Evolutionary conservation across 2,797 vertebrate species (phyloP), one percentile per base, ranked within the genome.

Genomic region (Crocidura indochinensis): DNA sequence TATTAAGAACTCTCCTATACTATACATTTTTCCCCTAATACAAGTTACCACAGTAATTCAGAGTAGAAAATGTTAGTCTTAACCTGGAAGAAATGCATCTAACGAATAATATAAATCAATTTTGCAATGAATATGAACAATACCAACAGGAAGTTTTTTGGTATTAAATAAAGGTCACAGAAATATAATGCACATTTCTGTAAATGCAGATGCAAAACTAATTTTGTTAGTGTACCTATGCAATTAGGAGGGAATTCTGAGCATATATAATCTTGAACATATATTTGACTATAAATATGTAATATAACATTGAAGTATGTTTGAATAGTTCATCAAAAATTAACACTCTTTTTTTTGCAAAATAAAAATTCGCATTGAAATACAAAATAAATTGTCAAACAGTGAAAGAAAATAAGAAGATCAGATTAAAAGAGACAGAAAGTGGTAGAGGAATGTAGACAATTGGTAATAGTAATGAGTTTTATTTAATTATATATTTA

Each of bases 261-360:
- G 10, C 7, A 26, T 27, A 47, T 62, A 11, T 38, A 44, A 71
- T 46, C 38, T 15, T 26, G 64, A 65, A 20, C 27, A n/a, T 24
- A 29, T 65, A 65, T n/a, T 65, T 65, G 64, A 26, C 10, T 75
- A 72, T 12, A 31, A 10, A 53, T 76, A n/a, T 8, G 47, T 47
- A 65, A 38, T 31, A 26, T n/a, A 6, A 56, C 7, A 15, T 17
- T 75, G 19, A 27, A 73, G 4, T 8, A 87, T n/a, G 8, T 29
- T 67, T 95, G 22, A 77, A 38, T 74, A 84, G 65, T 80, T 60
- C 65, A 14, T 75, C 31, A 88, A 74, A 87, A 8, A 60, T 19
- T 60, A 17, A 60, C 19, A 60, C 17, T 17, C 56, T 20, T 60
- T 17, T 56, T 38, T 38, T 38, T 38, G 38, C 38, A 38, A 38